Evolutionary conservation across 2,113 vertebrate species (phyloP).

Genomic region (Australoheros scitulus): DNA sequence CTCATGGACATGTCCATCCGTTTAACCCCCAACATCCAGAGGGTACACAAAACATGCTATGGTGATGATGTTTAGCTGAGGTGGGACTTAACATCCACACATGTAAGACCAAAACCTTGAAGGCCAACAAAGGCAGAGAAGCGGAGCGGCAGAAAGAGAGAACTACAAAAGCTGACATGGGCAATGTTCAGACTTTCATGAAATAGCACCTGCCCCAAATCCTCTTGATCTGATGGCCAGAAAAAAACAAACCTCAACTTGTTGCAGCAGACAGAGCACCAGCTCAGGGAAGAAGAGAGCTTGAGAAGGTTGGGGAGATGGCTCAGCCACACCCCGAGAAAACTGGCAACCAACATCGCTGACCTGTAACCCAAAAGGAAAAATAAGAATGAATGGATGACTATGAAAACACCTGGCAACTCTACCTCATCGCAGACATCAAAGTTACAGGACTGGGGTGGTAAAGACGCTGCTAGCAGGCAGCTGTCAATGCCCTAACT

Average conservation of each 20-base stretch:
- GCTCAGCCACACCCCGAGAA: rapidly evolving
- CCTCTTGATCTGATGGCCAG: neutral
- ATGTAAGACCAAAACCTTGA: neutral
- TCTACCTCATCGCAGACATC: rapidly evolving
- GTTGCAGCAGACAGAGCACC: neutral
- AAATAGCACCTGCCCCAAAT: neutral
- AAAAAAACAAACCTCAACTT: neutral
- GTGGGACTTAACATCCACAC: neutral
- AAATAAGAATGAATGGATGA: neutral
- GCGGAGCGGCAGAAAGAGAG: rapidly evolving
- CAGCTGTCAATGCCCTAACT: neutral
- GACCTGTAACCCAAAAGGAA: neutral
- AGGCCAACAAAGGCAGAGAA: neutral
- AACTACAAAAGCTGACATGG: neutral
- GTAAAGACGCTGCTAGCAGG: neutral
- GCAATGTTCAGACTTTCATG: neutral
- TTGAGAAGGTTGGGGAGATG: no score
- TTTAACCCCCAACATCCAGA: neutral
- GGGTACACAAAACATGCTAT: neutral
- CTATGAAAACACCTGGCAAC: neutral
- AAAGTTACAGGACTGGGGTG: neutral
- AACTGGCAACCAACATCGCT: neutral
- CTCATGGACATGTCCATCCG: neutral
- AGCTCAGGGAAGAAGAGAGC: neutral
- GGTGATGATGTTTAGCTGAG: neutral